Percentiles rank a stretch among this genome's conserved stretches.
These are phyloP conservation scores for Podarcis siculus DNA, from an alignment of 2,797 vertebrate species.

Conservation along the genomic window DNA sequence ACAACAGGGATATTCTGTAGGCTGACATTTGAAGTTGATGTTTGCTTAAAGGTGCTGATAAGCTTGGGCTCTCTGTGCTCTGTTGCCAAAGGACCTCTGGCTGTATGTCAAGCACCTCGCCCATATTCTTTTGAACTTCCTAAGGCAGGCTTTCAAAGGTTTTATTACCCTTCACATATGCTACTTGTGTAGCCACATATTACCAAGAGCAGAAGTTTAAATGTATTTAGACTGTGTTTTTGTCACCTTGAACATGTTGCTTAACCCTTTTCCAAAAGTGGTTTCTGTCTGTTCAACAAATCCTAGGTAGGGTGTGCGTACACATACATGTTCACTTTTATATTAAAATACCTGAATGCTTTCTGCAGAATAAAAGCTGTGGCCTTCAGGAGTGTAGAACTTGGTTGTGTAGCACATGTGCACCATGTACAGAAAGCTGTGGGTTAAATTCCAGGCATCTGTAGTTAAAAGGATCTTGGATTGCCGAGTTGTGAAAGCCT, in stretches of 20 bases:
- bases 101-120: conserved; percentile 33
- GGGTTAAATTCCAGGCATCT: background rate
- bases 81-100: conserved; percentile 56
- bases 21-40: conserved; percentile 47
- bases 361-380: background rate
- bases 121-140: conserved; percentile 21
- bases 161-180: background rate
- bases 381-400: background rate
- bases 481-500: background rate
- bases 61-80: conserved; percentile 54
- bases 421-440: background rate
- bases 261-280: background rate
- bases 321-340: background rate
- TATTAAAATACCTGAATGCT: background rate
- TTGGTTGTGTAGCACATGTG: background rate
- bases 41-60: conserved; percentile 61
- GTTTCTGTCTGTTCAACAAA: background rate
- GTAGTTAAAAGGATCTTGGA: background rate
- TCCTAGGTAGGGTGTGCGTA: background rate
- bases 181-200: background rate
- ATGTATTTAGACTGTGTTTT: background rate
- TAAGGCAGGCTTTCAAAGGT: conserved; percentile 26
- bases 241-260: background rate
- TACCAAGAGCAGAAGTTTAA: background rate
- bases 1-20: conserved; percentile 22